A percentile compares a stretch with the other conserved stretches of the same genome.
Conservation (phyloP, 2,113 vertebrate species). For the Camelus dromedarius region DNA sequence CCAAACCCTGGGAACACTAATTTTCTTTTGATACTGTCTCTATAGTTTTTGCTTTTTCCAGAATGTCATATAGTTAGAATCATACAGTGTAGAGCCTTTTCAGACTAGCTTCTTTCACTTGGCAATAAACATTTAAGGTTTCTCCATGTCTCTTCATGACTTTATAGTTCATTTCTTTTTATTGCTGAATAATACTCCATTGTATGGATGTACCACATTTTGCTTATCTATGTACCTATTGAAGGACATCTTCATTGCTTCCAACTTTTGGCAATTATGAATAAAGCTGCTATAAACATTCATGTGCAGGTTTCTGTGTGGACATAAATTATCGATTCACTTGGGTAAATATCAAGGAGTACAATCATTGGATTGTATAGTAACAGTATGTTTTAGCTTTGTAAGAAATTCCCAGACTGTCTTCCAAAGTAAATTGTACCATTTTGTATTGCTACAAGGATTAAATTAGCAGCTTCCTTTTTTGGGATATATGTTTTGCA, state of each 20-base stretch:
- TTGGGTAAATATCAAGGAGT: background rate
- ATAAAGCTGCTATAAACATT: background rate
- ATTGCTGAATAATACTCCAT: background rate
- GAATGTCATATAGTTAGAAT: background rate
- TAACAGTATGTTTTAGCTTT: background rate
- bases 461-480: background rate
- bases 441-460: background rate
- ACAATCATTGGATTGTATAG: background rate
- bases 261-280: background rate
- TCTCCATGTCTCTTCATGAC: background rate
- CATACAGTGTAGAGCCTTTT: background rate
- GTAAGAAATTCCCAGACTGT: background rate
- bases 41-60: background rate
- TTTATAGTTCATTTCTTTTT: background rate
- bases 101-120: background rate
- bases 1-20: background rate
- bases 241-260: background rate
- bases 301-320: background rate
- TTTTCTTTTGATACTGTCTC: background rate
- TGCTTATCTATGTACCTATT: background rate
- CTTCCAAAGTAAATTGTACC: background rate
- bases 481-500: background rate
- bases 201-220: background rate
- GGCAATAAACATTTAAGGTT: background rate
- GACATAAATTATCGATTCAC: background rate